Evolutionary conservation across 1,140 invertebrate genomes (phyloP), one percentile per base, ranked within the genome.

Genomic region (Drosophila kurseongensis): DNA sequence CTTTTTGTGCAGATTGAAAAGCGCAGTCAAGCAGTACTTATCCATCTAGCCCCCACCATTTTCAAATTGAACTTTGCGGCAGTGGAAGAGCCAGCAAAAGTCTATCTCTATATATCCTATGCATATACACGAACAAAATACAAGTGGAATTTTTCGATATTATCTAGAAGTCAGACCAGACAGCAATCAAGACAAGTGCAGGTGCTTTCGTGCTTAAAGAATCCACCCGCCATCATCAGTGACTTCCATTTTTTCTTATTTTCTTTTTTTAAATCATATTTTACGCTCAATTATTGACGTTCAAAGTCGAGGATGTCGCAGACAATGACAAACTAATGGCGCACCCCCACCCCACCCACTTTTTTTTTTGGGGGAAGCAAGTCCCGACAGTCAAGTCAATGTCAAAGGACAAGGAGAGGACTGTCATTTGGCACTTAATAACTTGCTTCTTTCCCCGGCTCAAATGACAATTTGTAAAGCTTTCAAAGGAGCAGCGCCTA

Each of bases 391-490:
- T 52, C 66, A 78, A 72, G 67, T 78, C 75, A 77, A 78, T 78
- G 75, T 78, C 75, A 78, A 60, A 62, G 54, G 55, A 68, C 74
- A 55, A 58, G 55, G 27, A 48, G 48, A 68, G 73, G 62, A 68
- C 58, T 74, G 74, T 61, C 80, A 83, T 83, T 85, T 80, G 78
- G 77, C 81, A 85, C 81, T 85, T 85, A 85, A 85, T 85, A 86
- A 60, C 56, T 67, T 10, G 13, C 13, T 50, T 51, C 47, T 40
- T 40, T 42, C 51, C 59, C 54, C 47, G 40, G 83, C 76, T 88
- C 79, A 76, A 88, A 89, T 88, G 84, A 88, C 84, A 88, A 88
- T 88, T 88, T 88, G 83, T 88, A 88, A 88, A 74, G 83, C 83
- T 88, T 88, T 88, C 84, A 88, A 71, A 80, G 69, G 69, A 51